Evolutionary conservation across 35 echinoderm and acorn worm genomes (phyloP), one percentile per base, ranked within the genome.

Genomic region (Lytechinus variegatus): DNA sequence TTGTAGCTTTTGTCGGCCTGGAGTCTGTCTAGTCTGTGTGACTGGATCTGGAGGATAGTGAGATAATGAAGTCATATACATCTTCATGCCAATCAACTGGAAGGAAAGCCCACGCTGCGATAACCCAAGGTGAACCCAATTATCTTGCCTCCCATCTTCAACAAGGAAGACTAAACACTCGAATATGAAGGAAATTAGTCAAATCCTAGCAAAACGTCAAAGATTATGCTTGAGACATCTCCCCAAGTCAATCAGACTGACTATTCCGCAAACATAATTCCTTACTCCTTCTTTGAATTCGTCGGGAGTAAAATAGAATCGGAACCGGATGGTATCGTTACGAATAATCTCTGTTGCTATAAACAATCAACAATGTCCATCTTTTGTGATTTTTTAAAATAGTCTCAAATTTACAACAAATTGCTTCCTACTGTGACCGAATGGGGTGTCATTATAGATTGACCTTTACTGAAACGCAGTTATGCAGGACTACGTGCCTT

Each of bases 371-470:
- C 61, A 71, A 24, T 79, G 19, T 79, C 14, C 66, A 79, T 79
- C 66, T 79, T 79, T 79, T 79, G 66, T 90, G 88, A 90, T 90
- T 90, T 44, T 90, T 90, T 52, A 51, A 51, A 51, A 90, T 90
- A 90, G 88, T 90, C 88, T 9, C 33, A 52, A 90, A 90, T 54
- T 54, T 44, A 90, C 88, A 44, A 90, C 88, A 44, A 54, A 90
- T 54, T 44, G 27, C 52, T 21, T 52, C 88, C 28, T 8, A 54
- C 88, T 90, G 88, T 90, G 88, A 52, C 28, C 7, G 27, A 52
- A 44, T 54, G 29, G 88, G 29, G 10, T 90, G 29, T 90, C 88
- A 54, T 44, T 54, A 90, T 44, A 12, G 88, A 90, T 10, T 54
- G 28, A 10, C 24, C 88, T 51, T 21, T 24, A 33, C 88, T 54